Evolutionary conservation across 2,113 vertebrate species (phyloP), one percentile per base, ranked within the genome.

Genomic region (Hippopotamus amphibius): DNA sequence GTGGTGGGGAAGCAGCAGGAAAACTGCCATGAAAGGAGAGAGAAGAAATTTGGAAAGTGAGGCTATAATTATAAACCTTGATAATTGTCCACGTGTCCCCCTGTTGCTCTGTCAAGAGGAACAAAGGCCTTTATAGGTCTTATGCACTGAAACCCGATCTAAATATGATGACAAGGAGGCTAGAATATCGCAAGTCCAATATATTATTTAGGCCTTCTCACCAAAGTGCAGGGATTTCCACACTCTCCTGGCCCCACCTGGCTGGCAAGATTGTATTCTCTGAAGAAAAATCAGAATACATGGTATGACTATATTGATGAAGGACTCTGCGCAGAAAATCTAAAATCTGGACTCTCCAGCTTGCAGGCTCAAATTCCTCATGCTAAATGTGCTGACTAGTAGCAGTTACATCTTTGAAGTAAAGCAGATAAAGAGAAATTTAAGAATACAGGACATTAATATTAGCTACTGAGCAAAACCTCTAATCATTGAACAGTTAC

Each of bases 351-450:
- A 89, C 17, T 72, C 28, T 65, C 10, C 48, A 43, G 53, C 10
- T 88, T 48, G 2, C 46, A 92, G 83, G 30, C 48, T 76, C 57
- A 59, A 43, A 41, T 55, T 30, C 21, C 55, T 88, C 37, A 68
- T 3, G 3, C 66, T 69, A 0, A 19, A 33, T 50, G 1, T 61
- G 21, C 59, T 95, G 43, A 66, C 46, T 28, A 50, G 72, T 33
- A 41, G 10, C 19, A 55, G 22, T 22, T 77, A 4, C 26, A 16
- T 50, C 14, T 61, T 79, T 93, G 33, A 50, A 53, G 37, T 33
- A 77, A 90, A 85, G 71, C 57, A 90, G 41, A 91, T 48, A 93
- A 81, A 79, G 48, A 87, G 37, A 76, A 92, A 43, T 50, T 74
- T 50, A 59, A 88, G 74, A 92, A 71, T 50, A 22, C 19, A 55